phyloP scores from a whole-genome alignment of 2,888 invertebrate genomes.

The Heliconius sara region DNA sequence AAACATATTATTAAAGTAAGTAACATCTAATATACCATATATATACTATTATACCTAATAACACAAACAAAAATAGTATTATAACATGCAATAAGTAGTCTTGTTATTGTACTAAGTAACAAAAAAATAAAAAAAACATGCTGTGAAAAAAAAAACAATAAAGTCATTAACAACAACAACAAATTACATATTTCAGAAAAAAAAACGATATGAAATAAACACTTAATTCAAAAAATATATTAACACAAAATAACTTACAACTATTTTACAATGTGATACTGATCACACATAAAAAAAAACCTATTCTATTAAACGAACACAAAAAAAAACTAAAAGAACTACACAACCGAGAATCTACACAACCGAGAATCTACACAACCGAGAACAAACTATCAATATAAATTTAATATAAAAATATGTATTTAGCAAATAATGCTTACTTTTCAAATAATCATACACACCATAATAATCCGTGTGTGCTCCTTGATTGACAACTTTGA shows the following conservation, averaged over 20 bases:
- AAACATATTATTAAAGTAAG: background rate
- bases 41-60: background rate
- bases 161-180: background rate
- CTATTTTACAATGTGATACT: background rate
- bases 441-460: slow-evolving; percentile 62
- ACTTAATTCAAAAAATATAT: background rate
- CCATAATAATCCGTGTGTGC: slow-evolving; percentile 75
- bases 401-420: background rate
- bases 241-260: background rate
- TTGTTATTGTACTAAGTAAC: background rate
- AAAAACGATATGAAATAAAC: background rate
- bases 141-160: background rate
- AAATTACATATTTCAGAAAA: background rate
- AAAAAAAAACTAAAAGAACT: background rate
- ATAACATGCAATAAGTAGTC: background rate
- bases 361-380: slow-evolving; percentile 1
- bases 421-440: slow-evolving; percentile 22
- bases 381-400: background rate
- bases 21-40: background rate
- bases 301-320: background rate
- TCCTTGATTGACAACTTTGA: slow-evolving; percentile 75
- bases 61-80: background rate
- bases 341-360: background rate
- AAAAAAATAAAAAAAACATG: background rate
- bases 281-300: background rate